Percentiles rank a stretch among this genome's conserved stretches.
Conservation (phyloP, 1,140 invertebrate species). For the Spodoptera litura region DNA sequence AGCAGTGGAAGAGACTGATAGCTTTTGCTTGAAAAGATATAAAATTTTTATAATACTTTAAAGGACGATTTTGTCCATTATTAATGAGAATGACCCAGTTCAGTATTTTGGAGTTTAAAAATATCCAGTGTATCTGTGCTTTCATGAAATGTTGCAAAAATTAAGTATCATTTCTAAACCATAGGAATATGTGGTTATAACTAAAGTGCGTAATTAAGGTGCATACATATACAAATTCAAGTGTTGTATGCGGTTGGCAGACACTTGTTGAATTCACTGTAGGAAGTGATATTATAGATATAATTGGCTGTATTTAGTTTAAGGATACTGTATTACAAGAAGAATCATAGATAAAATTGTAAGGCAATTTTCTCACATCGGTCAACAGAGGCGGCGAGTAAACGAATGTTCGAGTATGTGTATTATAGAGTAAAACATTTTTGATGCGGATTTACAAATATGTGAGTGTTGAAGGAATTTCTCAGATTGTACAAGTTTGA, state of each 20-base stretch:
- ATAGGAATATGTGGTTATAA: not conserved
- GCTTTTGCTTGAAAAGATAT: constrained; percentile 39
- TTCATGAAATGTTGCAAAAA: not conserved
- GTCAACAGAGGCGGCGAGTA: constrained; percentile 10
- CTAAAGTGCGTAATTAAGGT: not conserved
- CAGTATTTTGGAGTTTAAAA: constrained; percentile 25
- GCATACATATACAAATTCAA: not conserved
- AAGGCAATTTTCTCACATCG: constrained; percentile 2
- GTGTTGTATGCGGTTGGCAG: not conserved
- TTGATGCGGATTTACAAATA: constrained; percentile 31
- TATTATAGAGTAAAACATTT: constrained; percentile 3
- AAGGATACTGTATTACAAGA: not conserved
- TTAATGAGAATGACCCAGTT: constrained; percentile 1
- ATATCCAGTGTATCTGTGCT: not conserved
- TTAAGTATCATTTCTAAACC: not conserved
- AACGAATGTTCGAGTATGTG: not conserved
- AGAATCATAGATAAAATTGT: not conserved
- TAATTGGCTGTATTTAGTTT: constrained; percentile 30
- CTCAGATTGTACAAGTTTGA: constrained; percentile 13
- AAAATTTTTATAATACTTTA: constrained; percentile 22
- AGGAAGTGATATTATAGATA: constrained; percentile 15
- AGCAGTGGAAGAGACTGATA: constrained; percentile 38
- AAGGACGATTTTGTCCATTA: constrained; percentile 10
- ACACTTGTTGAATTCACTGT: constrained; percentile 3
- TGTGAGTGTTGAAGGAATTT: constrained; percentile 6